Base-by-base conservation (phyloP, 2,113 vertebrate species). In the Sorex fumeus region DNA sequence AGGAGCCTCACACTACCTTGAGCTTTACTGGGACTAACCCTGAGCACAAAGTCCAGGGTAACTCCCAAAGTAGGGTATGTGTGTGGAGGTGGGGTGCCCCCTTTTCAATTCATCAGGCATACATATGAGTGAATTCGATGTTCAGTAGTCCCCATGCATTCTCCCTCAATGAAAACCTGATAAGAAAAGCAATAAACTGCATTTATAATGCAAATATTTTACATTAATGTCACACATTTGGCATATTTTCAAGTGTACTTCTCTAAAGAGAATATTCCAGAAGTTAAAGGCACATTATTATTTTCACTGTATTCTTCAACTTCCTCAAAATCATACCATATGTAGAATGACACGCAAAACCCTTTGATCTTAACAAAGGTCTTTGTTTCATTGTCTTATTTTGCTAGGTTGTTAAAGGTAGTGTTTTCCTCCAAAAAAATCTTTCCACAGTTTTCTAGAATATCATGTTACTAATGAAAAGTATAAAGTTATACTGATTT, bases 251-350 rank as follows among this genome's bases (percentile, higher is more conserved):
- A 27, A 10, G 21, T 4, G 12, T 45, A 8, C 8, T 1, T 16
- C 23, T 83, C 47, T 8, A 43, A 77, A 53, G 84, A 87, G 11
- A 57, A 57, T 25, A 30, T 77, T 72, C 34, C 23, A 45, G 77
- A 40, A 87, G 28, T 53, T 30, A 72, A 77, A 34, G 64, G 50
- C 77, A 83, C 32, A 70, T 50, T 50, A 64, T 82, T 69, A 40
- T 87, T 75, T 10, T 81, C 12, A 40, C 47, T 47, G 32, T 62
- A 69, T 28, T 69, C 9, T 87, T 21, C 50, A 57, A 70, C 69
- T 82, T 91, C 80, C 76, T 86, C 83, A 62, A 76, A 91, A 77
- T 50, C 32, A 32, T 81, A 4, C 76, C 82, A 40, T 69, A 76
- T 69, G 21, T 69, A 47, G 34, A 86, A 86, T 34, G 27, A 82